Conservation (phyloP, 2,888 invertebrate species). For the Pheosia tremula region DNA sequence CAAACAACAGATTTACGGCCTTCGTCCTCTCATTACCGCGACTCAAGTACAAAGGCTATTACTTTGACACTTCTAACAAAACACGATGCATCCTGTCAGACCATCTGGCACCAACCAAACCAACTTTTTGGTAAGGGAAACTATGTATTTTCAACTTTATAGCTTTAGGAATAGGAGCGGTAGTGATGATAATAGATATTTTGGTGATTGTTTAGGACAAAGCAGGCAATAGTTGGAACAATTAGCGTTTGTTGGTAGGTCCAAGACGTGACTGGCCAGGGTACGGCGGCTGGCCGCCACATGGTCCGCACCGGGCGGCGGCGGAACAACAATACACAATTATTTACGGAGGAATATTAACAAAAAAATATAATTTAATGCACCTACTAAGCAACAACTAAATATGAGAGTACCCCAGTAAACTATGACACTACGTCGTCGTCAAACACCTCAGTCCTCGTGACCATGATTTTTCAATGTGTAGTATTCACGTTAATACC, state of each 20-base stretch:
- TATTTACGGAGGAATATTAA: neutral
- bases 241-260: slow-evolving; percentile 60
- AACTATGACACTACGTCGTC: too few species aligned
- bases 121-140: slow-evolving; percentile 22
- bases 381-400: too few species aligned
- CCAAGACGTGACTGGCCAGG: slow-evolving; percentile 46
- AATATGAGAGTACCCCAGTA: too few species aligned
- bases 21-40: slow-evolving; percentile 45
- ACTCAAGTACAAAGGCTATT: slow-evolving; percentile 54
- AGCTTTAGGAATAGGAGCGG: slow-evolving; percentile 11
- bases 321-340: slow-evolving; percentile 2
- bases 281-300: slow-evolving; percentile 53
- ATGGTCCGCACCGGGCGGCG: slow-evolving; percentile 35
- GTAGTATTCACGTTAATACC: too few species aligned
- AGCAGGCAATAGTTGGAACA: slow-evolving; percentile 52
- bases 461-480: too few species aligned
- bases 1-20: slow-evolving; percentile 54
- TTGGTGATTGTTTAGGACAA: slow-evolving; percentile 46
- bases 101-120: slow-evolving; percentile 57
- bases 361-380: too few species aligned
- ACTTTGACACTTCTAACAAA: slow-evolving; percentile 59
- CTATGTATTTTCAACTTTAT: slow-evolving; percentile 28
- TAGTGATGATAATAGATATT: slow-evolving; percentile 29
- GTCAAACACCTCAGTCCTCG: too few species aligned
- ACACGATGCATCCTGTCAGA: slow-evolving; percentile 57